Conservation (phyloP, 2,888 invertebrate species). For the Aethes cnicana region DNA sequence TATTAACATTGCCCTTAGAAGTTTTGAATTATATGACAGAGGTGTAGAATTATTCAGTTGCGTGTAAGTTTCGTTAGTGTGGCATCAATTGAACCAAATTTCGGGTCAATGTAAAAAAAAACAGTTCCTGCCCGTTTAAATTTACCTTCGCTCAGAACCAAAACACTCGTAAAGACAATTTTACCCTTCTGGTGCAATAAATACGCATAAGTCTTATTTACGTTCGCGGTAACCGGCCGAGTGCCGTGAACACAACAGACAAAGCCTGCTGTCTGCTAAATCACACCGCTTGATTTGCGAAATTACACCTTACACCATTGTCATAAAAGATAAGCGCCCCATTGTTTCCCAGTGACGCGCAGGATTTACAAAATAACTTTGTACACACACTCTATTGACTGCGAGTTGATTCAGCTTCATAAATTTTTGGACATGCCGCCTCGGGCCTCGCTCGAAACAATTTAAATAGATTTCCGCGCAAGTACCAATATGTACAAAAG, state of each 20-base stretch:
- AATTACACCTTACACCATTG: background rate
- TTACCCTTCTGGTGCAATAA: conserved; percentile 29
- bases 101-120: too few relatives aligned
- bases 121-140: too few relatives aligned
- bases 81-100: too few relatives aligned
- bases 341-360: background rate
- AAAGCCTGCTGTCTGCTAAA: too few relatives aligned
- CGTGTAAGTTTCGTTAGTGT: too few relatives aligned
- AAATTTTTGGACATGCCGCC: conserved; percentile 4
- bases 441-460: background rate
- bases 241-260: conserved; percentile 22
- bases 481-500: background rate
- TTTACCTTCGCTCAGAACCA: background rate
- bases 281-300: too few relatives aligned
- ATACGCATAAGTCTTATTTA: conserved; percentile 36
- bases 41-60: too few relatives aligned
- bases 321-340: background rate
- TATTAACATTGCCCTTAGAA: too few relatives aligned
- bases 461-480: background rate
- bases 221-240: conserved; percentile 28
- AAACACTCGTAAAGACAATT: background rate
- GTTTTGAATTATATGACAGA: too few relatives aligned
- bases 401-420: too few relatives aligned
- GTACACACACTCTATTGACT: too few relatives aligned
- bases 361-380: too few relatives aligned